Conservation (phyloP, 2,113 vertebrate genomes). For the Clarias gariepinus region DNA sequence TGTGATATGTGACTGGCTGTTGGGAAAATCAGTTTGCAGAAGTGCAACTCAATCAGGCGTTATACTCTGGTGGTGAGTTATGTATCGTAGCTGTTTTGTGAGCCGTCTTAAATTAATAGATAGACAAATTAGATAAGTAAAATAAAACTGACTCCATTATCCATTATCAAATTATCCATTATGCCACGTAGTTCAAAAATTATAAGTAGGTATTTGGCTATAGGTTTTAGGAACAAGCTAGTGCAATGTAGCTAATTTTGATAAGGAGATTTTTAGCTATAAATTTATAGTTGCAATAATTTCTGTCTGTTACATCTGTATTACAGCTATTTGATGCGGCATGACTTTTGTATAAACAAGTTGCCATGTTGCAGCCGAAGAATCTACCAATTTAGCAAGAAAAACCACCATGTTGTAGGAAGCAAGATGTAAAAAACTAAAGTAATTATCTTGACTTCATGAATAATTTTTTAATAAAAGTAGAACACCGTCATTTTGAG, state of each 20-base stretch:
- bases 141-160: not conserved
- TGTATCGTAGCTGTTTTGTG: not conserved
- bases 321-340: not conserved
- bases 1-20: not conserved
- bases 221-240: not conserved
- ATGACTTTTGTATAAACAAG: not conserved
- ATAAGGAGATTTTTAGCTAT: not conserved
- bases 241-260: not conserved
- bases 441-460: not conserved
- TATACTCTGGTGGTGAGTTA: not conserved
- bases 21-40: not conserved
- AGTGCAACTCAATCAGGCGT: not conserved
- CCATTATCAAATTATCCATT: not conserved
- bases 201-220: not conserved
- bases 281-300: not conserved
- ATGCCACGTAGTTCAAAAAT: not conserved
- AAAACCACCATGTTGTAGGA: not conserved
- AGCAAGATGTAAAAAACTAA: not conserved
- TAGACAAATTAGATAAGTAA: not conserved
- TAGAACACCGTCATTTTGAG: not conserved
- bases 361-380: not conserved
- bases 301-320: not conserved
- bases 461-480: not conserved
- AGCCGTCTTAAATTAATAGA: not conserved
- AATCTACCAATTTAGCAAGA: not conserved